Evolutionary conservation across 1,140 invertebrate genomes (phyloP), one percentile per base, ranked within the genome.

Genomic region (Chelonus insularis): DNA sequence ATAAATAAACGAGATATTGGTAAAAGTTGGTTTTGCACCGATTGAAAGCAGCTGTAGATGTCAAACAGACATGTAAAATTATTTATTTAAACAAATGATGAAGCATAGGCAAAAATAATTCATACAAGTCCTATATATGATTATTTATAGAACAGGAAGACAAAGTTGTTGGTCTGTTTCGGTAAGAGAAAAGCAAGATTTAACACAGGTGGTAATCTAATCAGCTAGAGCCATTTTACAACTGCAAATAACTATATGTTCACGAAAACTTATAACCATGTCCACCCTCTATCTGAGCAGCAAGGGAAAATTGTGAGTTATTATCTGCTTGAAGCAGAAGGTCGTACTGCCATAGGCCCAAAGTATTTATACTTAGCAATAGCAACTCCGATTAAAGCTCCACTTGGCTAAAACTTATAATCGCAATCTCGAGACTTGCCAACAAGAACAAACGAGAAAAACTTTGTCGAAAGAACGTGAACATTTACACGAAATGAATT

Each of bases 241-340:
- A n/a, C n/a, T n/a, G n/a, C n/a, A n/a, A n/a, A n/a, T n/a, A n/a
- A n/a, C n/a, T n/a, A n/a, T n/a, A n/a, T n/a, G n/a, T n/a, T n/a
- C n/a, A n/a, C n/a, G n/a, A n/a, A n/a, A n/a, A n/a, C n/a, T n/a
- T n/a, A n/a, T n/a, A n/a, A n/a, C n/a, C n/a, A n/a, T n/a, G n/a
- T n/a, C n/a, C n/a, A n/a, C n/a, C n/a, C n/a, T n/a, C n/a, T n/a
- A n/a, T n/a, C n/a, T n/a, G n/a, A n/a, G 37, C 16, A 29, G 32
- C 32, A 20, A 60, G 47, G 50, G 36, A 57, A 57, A 65, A 65
- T 63, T 66, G 47, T 45, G 68, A 72, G 64, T 72, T 72, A 72
- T 72, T 72, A 72, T 72, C 70, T 68, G 58, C 48, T 69, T 51
- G 64, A 48, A 68, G 56, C 70, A 68, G 69, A 69, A 69, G 68